Evolutionary conservation across 2,797 vertebrate genomes (phyloP), one percentile per base, ranked within the genome.

Genomic region (Mallotus villosus): DNA sequence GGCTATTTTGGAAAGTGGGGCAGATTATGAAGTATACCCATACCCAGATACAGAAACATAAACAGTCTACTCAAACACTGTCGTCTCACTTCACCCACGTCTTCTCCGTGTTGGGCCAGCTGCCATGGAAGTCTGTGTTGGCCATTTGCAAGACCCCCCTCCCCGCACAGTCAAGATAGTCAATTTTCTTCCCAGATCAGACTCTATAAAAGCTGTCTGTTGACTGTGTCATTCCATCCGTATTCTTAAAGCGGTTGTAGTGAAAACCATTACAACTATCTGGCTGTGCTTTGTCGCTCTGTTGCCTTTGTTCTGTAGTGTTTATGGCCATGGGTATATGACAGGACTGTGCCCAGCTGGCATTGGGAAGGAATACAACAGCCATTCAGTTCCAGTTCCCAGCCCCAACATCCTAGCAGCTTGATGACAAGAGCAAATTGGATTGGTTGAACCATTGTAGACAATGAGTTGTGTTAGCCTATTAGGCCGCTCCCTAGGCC

Each of bases 221-320:
- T 72, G 74, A 64, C 70, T 59, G 75, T 73, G 73, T 74, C 34
- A 70, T 67, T 70, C 77, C 67, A 60, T 74, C 63, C 57, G 27
- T 74, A 71, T 82, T 82, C 82, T 67, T 21, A 22, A 65, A 73
- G 65, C 62, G 64, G 68, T 70, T 77, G 66, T 75, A 69, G 69
- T 60, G 63, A 72, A 41, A 71, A 71, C 57, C 41, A 69, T 74
- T 72, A 21, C 19, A 21, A 12, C 24, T 60, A 60, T 60, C 8
- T 60, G 58, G 22, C 58, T 21, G 19, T 12, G 24, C 24, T 60
- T 46, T 46, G 21, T 17, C 21, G 9, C 58, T 4, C 22, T 60
- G 58, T 14, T 9, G 14, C 58, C 41, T 22, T 60, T 60, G 58
- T 60, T 60, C 58, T 55, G 51, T 6, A 2, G 21, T 11, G 24